Evolutionary conservation across 2,113 vertebrate species (phyloP).

Genomic region (Entomyzon cyanotis): DNA sequence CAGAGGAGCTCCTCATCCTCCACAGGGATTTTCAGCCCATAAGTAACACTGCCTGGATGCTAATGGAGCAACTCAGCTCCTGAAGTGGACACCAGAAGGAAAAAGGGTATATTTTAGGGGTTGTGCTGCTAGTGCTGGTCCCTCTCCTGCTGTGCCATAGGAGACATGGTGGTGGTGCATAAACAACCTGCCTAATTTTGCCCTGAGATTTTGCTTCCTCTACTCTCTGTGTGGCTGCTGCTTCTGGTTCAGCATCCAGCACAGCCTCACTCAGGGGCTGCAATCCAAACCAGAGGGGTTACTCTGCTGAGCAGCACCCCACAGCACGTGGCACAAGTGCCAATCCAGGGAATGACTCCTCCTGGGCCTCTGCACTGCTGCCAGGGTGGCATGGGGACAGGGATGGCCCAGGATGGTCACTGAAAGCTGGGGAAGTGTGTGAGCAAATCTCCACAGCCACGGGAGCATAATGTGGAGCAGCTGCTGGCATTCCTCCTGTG

Average conservation of each 20-base stretch:
- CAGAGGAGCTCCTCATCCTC: neutral
- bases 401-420: accelerated
- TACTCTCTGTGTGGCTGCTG: accelerated
- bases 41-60: neutral
- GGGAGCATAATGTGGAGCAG: neutral
- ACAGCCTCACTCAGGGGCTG: neutral
- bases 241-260: neutral
- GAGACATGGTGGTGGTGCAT: accelerated
- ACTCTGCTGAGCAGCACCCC: neutral
- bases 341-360: neutral
- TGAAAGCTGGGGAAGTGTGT: accelerated
- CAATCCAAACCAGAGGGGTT: neutral
- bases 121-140: accelerated
- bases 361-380: accelerated
- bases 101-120: neutral
- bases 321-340: neutral
- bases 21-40: neutral
- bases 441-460: accelerated
- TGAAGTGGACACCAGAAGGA: neutral
- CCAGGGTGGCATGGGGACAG: neutral
- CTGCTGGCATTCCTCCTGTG: neutral
- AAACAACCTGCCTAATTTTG: neutral
- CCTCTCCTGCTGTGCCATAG: neutral
- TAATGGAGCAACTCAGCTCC: neutral
- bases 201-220: neutral